A percentile compares a stretch with the other conserved stretches of the same genome.
These are phyloP conservation scores for Chromobotia macracanthus DNA, from an alignment of 2,797 vertebrate species.

Conservation along the genomic window DNA sequence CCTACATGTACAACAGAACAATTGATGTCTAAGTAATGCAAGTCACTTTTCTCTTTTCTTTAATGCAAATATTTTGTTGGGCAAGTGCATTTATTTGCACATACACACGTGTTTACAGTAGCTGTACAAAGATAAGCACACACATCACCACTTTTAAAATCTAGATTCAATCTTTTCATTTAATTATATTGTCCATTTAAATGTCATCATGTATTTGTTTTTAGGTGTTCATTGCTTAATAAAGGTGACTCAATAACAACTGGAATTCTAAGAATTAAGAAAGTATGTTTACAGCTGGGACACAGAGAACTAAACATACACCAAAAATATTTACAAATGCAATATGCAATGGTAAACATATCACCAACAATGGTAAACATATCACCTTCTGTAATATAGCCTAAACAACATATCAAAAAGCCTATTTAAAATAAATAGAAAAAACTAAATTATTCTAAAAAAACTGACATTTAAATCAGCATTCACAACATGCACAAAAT, in stretches of 20 bases:
- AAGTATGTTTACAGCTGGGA: not conserved
- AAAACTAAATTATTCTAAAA: not conserved
- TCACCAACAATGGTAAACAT: constrained; percentile 9
- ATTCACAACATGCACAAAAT: not conserved
- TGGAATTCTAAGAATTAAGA: not conserved
- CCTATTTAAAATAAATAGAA: not conserved
- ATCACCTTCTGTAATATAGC: constrained; percentile 10
- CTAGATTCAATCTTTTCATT: constrained; percentile 1
- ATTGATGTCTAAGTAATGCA: constrained; percentile 68
- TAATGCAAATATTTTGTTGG: constrained; percentile 57
- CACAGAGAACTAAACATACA: constrained; percentile 17
- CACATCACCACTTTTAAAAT: not conserved
- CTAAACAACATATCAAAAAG: not conserved
- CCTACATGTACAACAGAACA: constrained; percentile 63
- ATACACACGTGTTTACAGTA: constrained; percentile 25
- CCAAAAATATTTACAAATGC: constrained; percentile 19
- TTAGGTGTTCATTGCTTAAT: not conserved
- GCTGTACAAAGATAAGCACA: constrained; percentile 39
- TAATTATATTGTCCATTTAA: not conserved
- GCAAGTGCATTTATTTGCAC: constrained; percentile 47
- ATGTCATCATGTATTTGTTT: constrained; percentile 1
- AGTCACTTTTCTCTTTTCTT: constrained; percentile 50
- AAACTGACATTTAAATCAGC: not conserved
- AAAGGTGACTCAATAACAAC: not conserved
- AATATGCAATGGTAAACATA: constrained; percentile 6